These are phyloP conservation scores for Pavo muticus DNA, from an alignment of 2,113 vertebrate genomes.

Conservation along the genomic window DNA sequence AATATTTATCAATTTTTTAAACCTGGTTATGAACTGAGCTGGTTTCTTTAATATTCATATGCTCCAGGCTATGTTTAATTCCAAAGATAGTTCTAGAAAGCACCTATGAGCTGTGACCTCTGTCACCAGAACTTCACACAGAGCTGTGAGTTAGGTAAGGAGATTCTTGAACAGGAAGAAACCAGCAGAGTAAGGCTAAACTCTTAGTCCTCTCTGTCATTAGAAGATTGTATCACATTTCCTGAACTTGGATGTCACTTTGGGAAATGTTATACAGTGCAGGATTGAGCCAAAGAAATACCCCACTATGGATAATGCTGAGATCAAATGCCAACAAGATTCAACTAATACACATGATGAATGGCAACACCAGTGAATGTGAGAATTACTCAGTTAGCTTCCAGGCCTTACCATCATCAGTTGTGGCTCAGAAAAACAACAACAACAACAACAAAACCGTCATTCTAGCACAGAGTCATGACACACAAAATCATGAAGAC, in stretches of 20 bases:
- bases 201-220: not conserved
- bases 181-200: not conserved
- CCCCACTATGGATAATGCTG: not conserved
- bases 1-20: not conserved
- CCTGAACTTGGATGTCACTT: not conserved
- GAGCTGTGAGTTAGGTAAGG: not conserved
- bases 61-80: not conserved
- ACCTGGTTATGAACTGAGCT: not conserved
- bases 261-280: not conserved
- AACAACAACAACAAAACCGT: not conserved
- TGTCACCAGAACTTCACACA: not conserved
- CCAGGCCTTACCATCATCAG: not conserved
- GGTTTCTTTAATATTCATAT: not conserved
- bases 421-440: not conserved
- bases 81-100: not conserved
- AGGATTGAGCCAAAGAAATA: not conserved
- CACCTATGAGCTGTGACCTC: not conserved
- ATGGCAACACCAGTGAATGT: not conserved
- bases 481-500: not conserved
- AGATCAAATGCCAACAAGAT: not conserved
- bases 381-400: not conserved
- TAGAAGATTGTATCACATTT: not conserved
- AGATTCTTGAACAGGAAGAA: not conserved
- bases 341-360: not conserved
- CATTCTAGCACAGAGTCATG: not conserved